phyloP scores from a whole-genome alignment of 2,113 vertebrate genomes.

The Oceanodroma tethys region DNA sequence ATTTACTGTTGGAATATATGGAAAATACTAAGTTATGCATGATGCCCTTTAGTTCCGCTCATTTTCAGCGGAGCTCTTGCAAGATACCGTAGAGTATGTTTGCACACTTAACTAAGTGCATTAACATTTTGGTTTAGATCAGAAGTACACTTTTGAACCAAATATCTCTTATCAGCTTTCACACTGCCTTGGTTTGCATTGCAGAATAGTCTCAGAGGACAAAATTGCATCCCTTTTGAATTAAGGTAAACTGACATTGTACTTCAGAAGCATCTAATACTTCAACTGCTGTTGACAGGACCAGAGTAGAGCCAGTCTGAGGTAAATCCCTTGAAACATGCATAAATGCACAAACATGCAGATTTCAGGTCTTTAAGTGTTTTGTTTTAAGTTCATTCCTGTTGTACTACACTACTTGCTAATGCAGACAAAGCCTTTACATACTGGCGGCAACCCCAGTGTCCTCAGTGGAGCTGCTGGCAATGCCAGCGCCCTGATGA shows the following conservation, averaged over 20 bases:
- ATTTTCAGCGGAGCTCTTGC: background rate
- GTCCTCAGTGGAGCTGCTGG: background rate
- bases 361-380: background rate
- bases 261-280: background rate
- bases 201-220: background rate
- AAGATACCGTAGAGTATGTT: background rate
- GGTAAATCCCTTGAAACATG: background rate
- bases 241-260: background rate
- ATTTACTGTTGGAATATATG: background rate
- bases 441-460: background rate
- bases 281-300: background rate
- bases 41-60: background rate
- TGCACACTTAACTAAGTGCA: conserved; percentile 1
- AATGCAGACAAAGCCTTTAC: background rate
- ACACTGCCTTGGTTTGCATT: background rate
- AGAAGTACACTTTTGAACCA: background rate
- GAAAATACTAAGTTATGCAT: background rate
- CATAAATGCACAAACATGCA: background rate
- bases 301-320: background rate
- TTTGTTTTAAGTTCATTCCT: background rate
- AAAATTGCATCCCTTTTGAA: background rate
- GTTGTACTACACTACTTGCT: background rate
- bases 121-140: background rate
- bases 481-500: background rate
- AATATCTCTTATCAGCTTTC: background rate